A percentile compares a stretch with the other conserved stretches of the same genome.
Conservation (phyloP, 2,113 vertebrate species). For the Syngnathus typhle region DNA sequence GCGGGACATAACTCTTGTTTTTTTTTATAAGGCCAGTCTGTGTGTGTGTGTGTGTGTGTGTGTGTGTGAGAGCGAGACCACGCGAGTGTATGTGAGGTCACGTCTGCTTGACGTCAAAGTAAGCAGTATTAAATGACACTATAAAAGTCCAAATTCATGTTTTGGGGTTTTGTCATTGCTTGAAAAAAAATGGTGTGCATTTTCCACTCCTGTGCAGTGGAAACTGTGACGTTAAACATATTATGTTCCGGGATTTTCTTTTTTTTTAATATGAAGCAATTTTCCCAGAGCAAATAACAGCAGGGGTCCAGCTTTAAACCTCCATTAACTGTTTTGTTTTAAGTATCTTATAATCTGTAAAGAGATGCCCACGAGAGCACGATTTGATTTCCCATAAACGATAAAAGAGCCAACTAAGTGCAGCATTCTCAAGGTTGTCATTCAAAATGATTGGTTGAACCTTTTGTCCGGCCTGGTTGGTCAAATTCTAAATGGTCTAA, state of each 20-base stretch:
- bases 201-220: neutral
- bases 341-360: neutral
- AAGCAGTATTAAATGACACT: neutral
- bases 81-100: slow-evolving; percentile 12
- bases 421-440: no score
- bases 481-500: neutral
- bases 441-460: no score
- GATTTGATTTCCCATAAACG: neutral
- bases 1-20: slow-evolving; percentile 31
- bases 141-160: neutral
- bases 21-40: slow-evolving; percentile 40
- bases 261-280: no score
- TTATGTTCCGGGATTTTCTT: no score
- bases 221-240: no score
- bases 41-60: neutral
- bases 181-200: neutral
- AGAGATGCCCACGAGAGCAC: neutral
- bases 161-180: neutral
- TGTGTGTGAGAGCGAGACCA: neutral
- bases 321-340: no score
- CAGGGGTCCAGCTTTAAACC: no score
- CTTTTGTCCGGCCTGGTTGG: no score
- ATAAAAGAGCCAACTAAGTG: no score
- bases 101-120: neutral
- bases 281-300: neutral